Evolutionary conservation across 1,140 invertebrate species (phyloP).

Genomic region (Vanessa atalanta): DNA sequence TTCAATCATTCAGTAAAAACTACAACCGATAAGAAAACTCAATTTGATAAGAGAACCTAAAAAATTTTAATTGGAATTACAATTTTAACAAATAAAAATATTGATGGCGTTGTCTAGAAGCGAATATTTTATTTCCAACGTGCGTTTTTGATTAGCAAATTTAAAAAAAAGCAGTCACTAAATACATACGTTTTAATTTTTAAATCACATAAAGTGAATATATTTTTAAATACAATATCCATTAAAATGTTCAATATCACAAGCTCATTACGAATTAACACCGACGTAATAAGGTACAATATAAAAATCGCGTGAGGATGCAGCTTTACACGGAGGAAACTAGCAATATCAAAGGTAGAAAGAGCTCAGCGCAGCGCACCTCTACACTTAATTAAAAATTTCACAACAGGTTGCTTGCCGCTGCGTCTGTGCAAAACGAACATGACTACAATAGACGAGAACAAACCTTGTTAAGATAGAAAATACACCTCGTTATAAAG

Average conservation of each 20-base stretch:
- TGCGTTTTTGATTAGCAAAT: too few relatives aligned
- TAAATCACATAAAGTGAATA: neutral
- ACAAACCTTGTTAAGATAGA: constrained; percentile 35
- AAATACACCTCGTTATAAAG: constrained; percentile 28
- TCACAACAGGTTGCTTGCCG: constrained; percentile 66
- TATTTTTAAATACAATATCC: constrained; percentile 14
- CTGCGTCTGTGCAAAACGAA: constrained; percentile 46
- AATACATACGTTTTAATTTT: too few relatives aligned
- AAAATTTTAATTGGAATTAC: too few relatives aligned
- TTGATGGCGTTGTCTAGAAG: too few relatives aligned
- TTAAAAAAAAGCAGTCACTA: too few relatives aligned
- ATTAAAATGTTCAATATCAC: neutral
- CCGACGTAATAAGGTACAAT: constrained; percentile 34
- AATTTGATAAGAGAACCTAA: too few relatives aligned
- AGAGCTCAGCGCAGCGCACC: constrained; percentile 40
- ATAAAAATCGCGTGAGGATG: neutral
- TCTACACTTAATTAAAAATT: constrained; percentile 70
- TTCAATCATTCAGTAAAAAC: too few relatives aligned
- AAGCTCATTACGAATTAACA: neutral
- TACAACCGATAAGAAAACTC: too few relatives aligned
- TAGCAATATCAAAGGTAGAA: constrained; percentile 31
- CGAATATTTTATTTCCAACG: too few relatives aligned
- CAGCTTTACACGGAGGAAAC: constrained; percentile 34
- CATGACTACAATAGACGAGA: constrained; percentile 43
- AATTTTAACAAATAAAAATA: too few relatives aligned